Conservation (phyloP, 2,797 vertebrate species). For the Aeoliscus strigatus region DNA sequence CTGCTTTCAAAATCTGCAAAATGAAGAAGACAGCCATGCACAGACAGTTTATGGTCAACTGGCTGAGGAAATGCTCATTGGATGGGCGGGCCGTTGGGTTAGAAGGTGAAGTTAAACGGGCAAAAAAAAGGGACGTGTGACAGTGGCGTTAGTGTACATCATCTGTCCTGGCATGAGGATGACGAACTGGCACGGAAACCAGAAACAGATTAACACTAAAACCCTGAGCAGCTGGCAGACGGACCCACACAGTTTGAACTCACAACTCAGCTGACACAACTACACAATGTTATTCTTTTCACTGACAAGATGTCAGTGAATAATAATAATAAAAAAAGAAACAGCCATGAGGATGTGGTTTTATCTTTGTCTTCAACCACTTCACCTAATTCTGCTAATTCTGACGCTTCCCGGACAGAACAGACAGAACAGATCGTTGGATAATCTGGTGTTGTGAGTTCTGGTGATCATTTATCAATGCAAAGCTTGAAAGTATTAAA, state of each 20-base stretch:
- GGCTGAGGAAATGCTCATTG: constrained; percentile 19
- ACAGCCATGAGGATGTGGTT: constrained; percentile 4
- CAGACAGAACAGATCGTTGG: too few species aligned
- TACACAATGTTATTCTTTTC: too few species aligned
- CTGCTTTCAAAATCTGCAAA: constrained; percentile 9
- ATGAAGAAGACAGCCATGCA: constrained; percentile 32
- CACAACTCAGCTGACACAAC: constrained; percentile 35
- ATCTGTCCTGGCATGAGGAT: constrained; percentile 35
- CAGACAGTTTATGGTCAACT: constrained; percentile 15
- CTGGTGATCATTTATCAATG: too few species aligned
- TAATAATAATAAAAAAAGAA: too few species aligned
- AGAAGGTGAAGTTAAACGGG: constrained; percentile 42
- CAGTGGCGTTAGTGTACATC: constrained; percentile 35
- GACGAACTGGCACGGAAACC: constrained; percentile 36
- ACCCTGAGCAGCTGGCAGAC: constrained; percentile 53
- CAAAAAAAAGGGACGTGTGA: constrained; percentile 35
- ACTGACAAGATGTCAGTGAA: too few species aligned
- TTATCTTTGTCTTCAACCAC: too few species aligned
- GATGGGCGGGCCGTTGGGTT: constrained; percentile 23
- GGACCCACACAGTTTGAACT: constrained; percentile 23
- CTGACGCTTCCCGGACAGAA: too few species aligned
- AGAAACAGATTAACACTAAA: constrained; percentile 54
- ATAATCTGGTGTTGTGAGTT: too few species aligned
- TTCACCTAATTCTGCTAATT: too few species aligned
- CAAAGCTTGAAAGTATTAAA: too few species aligned